Evolutionary conservation across 2,888 invertebrate genomes (phyloP).

Genomic region (Drosophila helvetica): DNA sequence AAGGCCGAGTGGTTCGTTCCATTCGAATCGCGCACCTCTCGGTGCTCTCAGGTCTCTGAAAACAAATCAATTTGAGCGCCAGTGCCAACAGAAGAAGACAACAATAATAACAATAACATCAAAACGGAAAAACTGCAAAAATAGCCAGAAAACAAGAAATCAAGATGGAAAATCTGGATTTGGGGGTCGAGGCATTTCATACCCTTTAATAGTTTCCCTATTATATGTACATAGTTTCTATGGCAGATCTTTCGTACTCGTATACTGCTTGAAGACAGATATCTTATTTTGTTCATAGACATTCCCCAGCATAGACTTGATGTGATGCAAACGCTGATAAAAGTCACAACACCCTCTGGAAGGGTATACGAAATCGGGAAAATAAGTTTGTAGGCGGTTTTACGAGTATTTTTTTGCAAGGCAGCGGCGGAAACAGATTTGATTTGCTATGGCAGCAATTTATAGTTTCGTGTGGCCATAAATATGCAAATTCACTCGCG

Average conservation of each 20-base stretch:
- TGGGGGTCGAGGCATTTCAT: too few species aligned
- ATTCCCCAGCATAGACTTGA: too few species aligned
- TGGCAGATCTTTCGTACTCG: too few species aligned
- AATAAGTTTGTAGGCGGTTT: conserved; percentile 60
- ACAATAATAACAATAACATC: not conserved
- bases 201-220: too few species aligned
- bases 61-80: conserved; percentile 62
- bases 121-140: conserved; percentile 11
- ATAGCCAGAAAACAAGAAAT: not conserved
- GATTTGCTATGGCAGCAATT: conserved; percentile 36
- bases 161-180: too few species aligned
- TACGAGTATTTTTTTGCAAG: conserved; percentile 45
- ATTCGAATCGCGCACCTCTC: conserved; percentile 29
- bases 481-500: conserved; percentile 39
- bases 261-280: too few species aligned
- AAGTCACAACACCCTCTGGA: not conserved
- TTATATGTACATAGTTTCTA: too few species aligned
- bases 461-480: conserved; percentile 51
- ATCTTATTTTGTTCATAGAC: too few species aligned
- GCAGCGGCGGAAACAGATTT: conserved; percentile 33
- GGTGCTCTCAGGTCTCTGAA: conserved; percentile 28
- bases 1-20: conserved; percentile 6
- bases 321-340: not conserved
- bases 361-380: conserved; percentile 2
- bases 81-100: conserved; percentile 18